Evolutionary conservation across 2,888 invertebrate species (phyloP).

Genomic region (Phaonia tiefii): DNA sequence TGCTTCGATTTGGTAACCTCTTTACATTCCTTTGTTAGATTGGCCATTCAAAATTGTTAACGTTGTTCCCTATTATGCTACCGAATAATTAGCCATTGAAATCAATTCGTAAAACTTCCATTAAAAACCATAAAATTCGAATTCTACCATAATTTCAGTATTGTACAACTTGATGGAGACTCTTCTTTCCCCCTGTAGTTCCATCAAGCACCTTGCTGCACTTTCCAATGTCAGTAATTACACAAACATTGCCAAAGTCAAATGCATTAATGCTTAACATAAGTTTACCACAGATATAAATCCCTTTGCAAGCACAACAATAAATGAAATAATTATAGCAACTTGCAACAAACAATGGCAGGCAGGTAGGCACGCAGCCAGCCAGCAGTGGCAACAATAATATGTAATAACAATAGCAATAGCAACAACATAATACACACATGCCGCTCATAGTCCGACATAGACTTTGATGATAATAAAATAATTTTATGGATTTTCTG

Average conservation of each 20-base stretch:
- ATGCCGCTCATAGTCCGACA: conserved; percentile 57
- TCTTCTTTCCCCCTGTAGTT: neutral
- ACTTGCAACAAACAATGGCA: conserved; percentile 15
- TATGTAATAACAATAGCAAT: conserved; percentile 40
- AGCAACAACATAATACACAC: conserved; percentile 64
- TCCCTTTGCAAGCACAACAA: conserved; percentile 2
- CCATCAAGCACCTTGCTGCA: neutral
- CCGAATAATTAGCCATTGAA: conserved; percentile 33
- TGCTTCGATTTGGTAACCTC: no score
- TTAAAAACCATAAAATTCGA: conserved; percentile 18
- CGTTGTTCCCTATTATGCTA: no score
- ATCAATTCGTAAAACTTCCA: conserved; percentile 32
- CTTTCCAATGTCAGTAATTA: conserved; percentile 25
- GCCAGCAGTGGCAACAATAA: conserved; percentile 25
- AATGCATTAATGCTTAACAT: conserved; percentile 26
- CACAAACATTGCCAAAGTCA: conserved; percentile 45
- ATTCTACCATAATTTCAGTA: conserved; percentile 15
- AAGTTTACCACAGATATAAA: neutral
- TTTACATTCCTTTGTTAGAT: no score
- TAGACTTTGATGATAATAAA: conserved; percentile 72
- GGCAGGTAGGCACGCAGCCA: conserved; percentile 34
- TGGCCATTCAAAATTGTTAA: no score
- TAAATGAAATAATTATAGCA: conserved; percentile 19
- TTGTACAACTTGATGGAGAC: neutral
- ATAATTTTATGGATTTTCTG: conserved; percentile 77